A percentile compares a stretch with the other conserved stretches of the same genome.
Conservation (phyloP, 35 echinoderm and acorn worm genomes). For the Ophiothrix spiculata region DNA sequence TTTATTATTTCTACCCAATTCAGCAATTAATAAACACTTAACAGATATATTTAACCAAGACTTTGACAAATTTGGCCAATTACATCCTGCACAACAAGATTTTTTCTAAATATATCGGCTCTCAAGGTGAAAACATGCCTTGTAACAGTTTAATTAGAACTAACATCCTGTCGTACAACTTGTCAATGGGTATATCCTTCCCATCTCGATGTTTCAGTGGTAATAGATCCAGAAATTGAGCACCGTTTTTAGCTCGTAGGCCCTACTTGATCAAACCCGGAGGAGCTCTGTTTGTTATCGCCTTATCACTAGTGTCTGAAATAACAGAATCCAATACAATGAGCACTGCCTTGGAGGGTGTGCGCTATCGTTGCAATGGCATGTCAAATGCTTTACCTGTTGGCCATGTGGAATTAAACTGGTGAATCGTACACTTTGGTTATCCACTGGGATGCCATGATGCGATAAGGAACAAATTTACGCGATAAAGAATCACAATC, state of each 20-base stretch:
- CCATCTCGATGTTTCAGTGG: not conserved
- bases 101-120: no score
- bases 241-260: conserved; percentile 4
- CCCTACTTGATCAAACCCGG: not conserved
- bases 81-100: no score
- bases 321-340: conserved; percentile 1
- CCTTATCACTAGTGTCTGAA: not conserved
- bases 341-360: not conserved
- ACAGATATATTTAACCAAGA: no score
- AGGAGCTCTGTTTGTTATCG: not conserved
- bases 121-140: not conserved
- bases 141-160: conserved; percentile 16
- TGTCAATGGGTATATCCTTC: not conserved
- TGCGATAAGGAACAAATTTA: not conserved
- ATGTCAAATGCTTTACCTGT: not conserved
- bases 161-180: not conserved
- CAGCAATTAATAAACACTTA: no score
- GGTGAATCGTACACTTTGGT: not conserved
- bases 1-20: no score
- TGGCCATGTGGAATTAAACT: not conserved
- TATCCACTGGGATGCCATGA: not conserved
- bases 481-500: not conserved
- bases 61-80: no score
- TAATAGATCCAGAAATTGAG: conserved; percentile 2
- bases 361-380: not conserved